Conservation (phyloP, 2,888 invertebrate species). For the Macroteleia sp. region DNA sequence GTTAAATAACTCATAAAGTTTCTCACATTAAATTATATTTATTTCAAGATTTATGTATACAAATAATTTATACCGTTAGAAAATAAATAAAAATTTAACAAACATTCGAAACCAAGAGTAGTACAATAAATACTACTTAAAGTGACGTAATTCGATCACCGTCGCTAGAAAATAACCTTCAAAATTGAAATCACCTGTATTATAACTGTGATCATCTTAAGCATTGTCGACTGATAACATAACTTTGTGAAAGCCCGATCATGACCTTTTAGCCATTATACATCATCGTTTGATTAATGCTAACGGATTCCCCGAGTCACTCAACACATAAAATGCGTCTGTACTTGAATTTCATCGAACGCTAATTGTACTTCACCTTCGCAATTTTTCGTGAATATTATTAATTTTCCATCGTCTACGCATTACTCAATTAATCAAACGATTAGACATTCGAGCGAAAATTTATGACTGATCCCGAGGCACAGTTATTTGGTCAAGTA, state of each 20-base stretch:
- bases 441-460: too few relatives aligned
- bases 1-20: not conserved
- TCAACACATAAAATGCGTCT: constrained; percentile 21
- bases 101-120: too few relatives aligned
- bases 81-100: too few relatives aligned
- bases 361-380: constrained; percentile 14
- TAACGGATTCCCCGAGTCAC: constrained; percentile 42
- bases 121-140: constrained; percentile 9
- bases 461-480: constrained; percentile 4
- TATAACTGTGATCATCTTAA: too few relatives aligned
- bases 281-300: constrained; percentile 66
- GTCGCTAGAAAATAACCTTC: not conserved
- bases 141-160: constrained; percentile 40
- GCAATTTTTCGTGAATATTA: constrained; percentile 20
- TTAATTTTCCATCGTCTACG: constrained; percentile 10
- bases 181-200: constrained; percentile 28
- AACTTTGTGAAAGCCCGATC: constrained; percentile 65
- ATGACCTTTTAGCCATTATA: constrained; percentile 75
- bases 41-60: too few relatives aligned
- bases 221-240: constrained; percentile 52
- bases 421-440: too few relatives aligned
- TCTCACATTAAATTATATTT: too few relatives aligned
- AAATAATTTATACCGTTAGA: too few relatives aligned
- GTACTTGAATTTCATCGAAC: constrained; percentile 38
- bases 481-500: constrained; percentile 13